Base-by-base conservation (phyloP, 2,113 vertebrate species). In the Rhizomys pruinosus region DNA sequence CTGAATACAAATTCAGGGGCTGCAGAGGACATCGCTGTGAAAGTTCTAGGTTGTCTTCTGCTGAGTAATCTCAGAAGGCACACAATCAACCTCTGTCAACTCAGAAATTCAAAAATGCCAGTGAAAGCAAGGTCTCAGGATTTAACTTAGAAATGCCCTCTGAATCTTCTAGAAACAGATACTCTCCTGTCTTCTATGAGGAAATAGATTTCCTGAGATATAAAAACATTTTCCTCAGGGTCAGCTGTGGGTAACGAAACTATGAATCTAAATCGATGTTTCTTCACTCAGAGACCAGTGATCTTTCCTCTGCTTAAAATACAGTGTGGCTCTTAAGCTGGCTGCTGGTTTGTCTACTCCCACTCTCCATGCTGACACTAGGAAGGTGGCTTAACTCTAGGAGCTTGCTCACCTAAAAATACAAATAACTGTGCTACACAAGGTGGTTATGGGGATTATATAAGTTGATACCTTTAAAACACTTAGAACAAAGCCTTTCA, bases 101-200 rank as follows among this genome's bases (percentile, higher is more conserved):
- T 78, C 13, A 63, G 10, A 5, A 92, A 77, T 85, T 92, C 73
- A 82, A 90, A 90, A 95, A 82, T 61, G 23, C 64, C n/a, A 88
- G 69, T 39, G 3, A 37, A 71, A 78, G 55, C 34, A 92, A 52
- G 27, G 6, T 52, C 44, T 59, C n/a, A 47, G 20, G 44, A 76
- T 84, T 82, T 69, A 77, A n/a, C n/a, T 64, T 57, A 79, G 85
- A 79, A 88, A 94, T 66, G 42, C 7, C 47, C 17, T 32, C 47
- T 37, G 57, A 13, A 80, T 61, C 39, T 63, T 17, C 27, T 17
- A 80, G n/a, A 80, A 61, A 61, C 76, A 89, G 61, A 94, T 16
- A 4, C 12, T 12, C 23, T 84, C 29, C 42, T 84, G 93, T 93
- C 42, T 73, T 27, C 68, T 27, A n/a, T 2, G 25, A 86, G 27